Conservation (phyloP, 2,113 vertebrate species). For the Zosterops borbonicus region DNA sequence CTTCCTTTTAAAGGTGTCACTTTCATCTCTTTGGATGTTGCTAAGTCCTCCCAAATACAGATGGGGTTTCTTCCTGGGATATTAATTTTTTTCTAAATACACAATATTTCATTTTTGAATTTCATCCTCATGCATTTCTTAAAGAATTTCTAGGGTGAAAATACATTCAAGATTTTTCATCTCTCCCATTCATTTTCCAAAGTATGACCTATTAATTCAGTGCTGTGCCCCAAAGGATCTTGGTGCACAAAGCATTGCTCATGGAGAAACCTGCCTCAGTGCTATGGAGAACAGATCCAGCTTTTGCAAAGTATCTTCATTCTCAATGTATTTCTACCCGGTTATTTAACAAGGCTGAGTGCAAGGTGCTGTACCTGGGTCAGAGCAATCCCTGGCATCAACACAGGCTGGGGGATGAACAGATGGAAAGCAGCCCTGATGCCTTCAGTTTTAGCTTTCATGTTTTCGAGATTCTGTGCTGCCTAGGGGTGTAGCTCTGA, state of each 20-base stretch:
- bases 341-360: background rate
- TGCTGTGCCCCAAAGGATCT: background rate
- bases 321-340: background rate
- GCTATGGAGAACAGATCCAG: rapidly evolving
- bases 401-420: background rate
- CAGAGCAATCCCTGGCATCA: rapidly evolving
- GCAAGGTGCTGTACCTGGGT: background rate
- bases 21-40: background rate
- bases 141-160: background rate
- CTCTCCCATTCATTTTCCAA: background rate
- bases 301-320: background rate
- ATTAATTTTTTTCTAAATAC: background rate
- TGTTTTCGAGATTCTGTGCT: too few species aligned
- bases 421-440: background rate
- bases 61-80: background rate
- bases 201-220: background rate
- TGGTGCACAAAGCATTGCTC: rapidly evolving
- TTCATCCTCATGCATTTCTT: background rate
- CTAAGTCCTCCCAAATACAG: background rate
- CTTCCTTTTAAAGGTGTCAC: background rate
- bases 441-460: too few species aligned
- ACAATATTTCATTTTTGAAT: background rate
- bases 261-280: background rate
- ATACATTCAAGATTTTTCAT: background rate
- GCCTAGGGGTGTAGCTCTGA: too few species aligned